A percentile compares a stretch with the other conserved stretches of the same genome.
Evolutionary conservation across 1,140 invertebrate species (phyloP).

Genomic region (Euglossa dilemma): DNA sequence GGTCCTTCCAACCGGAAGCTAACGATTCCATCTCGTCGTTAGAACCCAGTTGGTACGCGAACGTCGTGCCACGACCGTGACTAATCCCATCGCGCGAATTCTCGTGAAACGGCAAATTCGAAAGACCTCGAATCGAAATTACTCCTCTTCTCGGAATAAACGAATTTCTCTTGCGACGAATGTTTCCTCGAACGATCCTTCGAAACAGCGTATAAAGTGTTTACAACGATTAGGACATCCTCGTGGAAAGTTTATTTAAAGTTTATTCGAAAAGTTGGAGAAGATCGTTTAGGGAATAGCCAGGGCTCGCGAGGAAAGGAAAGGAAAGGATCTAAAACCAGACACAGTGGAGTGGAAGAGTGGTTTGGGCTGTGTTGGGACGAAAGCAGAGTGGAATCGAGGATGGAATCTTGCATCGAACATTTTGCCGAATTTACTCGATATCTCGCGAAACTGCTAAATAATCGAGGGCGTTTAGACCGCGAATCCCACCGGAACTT

Average conservation of each 20-base stretch:
- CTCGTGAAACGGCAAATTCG: neutral
- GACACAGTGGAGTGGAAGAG: too few relatives aligned
- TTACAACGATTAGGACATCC: too few relatives aligned
- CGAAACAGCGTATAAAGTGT: too few relatives aligned
- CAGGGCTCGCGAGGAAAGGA: too few relatives aligned
- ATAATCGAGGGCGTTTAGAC: neutral
- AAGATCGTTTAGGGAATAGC: too few relatives aligned
- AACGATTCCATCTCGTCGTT: neutral
- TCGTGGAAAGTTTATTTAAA: too few relatives aligned
- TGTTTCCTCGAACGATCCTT: too few relatives aligned
- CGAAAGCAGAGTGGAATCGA: neutral
- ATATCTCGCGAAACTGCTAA: neutral
- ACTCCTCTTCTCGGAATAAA: neutral
- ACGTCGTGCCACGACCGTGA: neutral
- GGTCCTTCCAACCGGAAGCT: neutral
- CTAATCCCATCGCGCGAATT: neutral
- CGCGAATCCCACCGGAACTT: neutral
- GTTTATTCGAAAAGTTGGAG: too few relatives aligned
- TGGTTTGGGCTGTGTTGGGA: neutral
- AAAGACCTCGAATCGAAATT: neutral
- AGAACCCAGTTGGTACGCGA: neutral
- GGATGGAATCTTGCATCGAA: neutral
- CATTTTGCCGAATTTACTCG: neutral
- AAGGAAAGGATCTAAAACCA: too few relatives aligned
- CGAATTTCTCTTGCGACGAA: neutral